Evolutionary conservation across 2,888 invertebrate species (phyloP).

Genomic region (Branchellion lobata): DNA sequence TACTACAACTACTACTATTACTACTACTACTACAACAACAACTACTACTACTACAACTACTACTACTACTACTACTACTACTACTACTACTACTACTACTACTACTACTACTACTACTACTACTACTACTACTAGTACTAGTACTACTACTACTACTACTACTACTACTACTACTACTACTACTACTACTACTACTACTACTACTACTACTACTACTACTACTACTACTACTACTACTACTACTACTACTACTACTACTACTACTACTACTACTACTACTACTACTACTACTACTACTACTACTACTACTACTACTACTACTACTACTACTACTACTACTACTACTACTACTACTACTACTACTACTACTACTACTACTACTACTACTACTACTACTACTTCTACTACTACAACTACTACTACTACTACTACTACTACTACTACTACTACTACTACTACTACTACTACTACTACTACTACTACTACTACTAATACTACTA

Average conservation of each 20-base stretch:
- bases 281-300: constrained; percentile 28
- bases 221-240: constrained; percentile 22
- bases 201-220: constrained; percentile 7
- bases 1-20: no score
- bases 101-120: constrained; percentile 40
- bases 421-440: constrained; percentile 24
- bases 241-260: constrained; percentile 6
- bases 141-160: background rate
- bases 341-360: constrained; percentile 24
- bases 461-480: constrained; percentile 22
- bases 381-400: constrained; percentile 27
- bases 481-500: constrained; percentile 17
- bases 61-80: no score
- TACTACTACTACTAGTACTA: constrained; percentile 18
- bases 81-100: constrained; percentile 29
- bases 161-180: background rate
- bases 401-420: constrained; percentile 14
- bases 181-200: constrained; percentile 27
- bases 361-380: constrained; percentile 24
- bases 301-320: constrained; percentile 32
- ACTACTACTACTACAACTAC: no score
- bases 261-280: constrained; percentile 25
- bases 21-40: no score
- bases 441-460: constrained; percentile 1
- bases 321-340: constrained; percentile 26